Percentiles rank a stretch among this genome's conserved stretches.
Conservation (phyloP, 1,140 invertebrate species). For the Cotesia chilonis region DNA sequence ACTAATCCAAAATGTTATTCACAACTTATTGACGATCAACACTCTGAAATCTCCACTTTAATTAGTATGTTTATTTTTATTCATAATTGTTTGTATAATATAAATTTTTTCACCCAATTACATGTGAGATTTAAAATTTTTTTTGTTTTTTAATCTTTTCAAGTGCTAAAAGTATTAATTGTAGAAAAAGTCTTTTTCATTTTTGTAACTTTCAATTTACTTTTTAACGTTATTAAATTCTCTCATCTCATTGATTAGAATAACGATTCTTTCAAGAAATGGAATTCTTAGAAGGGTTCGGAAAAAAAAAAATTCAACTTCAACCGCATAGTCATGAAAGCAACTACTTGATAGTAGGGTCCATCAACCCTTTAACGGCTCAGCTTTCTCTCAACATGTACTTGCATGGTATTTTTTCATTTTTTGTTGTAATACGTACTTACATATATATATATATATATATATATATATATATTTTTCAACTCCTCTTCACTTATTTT, state of each 20-base stretch:
- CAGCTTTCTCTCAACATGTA: conserved; percentile 86
- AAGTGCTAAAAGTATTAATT: not conserved
- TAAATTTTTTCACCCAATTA: conserved; percentile 11
- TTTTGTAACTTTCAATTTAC: conserved; percentile 17
- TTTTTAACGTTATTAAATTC: conserved; percentile 25
- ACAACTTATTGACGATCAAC: not conserved
- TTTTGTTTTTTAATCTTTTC: not conserved
- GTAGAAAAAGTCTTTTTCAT: not conserved
- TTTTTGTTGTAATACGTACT: conserved; percentile 52
- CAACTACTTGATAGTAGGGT: conserved; percentile 55
- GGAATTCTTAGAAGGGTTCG: conserved; percentile 65
- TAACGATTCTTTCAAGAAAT: conserved; percentile 62
- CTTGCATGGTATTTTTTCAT: conserved; percentile 77
- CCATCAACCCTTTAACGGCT: conserved; percentile 71
- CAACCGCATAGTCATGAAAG: conserved; percentile 45
- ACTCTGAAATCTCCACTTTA: not conserved
- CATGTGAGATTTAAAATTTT: not conserved
- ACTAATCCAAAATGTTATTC: conserved; percentile 10
- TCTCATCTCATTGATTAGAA: conserved; percentile 53
- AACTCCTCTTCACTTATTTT: conserved; percentile 39
- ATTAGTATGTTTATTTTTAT: conserved; percentile 23
- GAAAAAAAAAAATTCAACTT: conserved; percentile 62
- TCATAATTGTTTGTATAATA: not conserved
- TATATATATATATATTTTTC: conserved; percentile 34
- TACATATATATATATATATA: not conserved